A percentile compares a stretch with the other conserved stretches of the same genome.
Evolutionary conservation across 2,797 vertebrate genomes (phyloP).

Genomic region (Brotula barbata): DNA sequence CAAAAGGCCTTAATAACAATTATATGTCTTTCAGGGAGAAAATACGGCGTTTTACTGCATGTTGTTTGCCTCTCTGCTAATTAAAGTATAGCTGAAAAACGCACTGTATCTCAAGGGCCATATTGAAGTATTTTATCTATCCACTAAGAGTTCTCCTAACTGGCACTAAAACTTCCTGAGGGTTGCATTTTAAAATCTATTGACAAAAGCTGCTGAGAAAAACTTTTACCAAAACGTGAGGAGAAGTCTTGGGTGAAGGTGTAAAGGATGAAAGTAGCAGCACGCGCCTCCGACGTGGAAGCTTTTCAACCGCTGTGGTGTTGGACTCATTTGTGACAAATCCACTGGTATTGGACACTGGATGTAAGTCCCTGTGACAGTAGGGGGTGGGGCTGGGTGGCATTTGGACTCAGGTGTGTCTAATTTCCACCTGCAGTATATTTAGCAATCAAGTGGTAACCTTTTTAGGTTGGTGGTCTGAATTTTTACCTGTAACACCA

Average conservation of each 20-base stretch:
- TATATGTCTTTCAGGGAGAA: not conserved
- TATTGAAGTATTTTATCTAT: not conserved
- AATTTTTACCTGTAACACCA: too few relatives aligned
- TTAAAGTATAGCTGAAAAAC: slow-evolving; percentile 4
- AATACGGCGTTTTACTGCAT: not conserved
- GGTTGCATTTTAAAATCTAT: not conserved
- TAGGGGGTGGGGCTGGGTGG: too few relatives aligned
- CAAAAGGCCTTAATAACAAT: not conserved
- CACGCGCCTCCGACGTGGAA: not conserved
- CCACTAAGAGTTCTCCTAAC: not conserved
- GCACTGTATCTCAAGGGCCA: not conserved
- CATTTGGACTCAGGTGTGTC: too few relatives aligned
- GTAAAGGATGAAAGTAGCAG: not conserved
- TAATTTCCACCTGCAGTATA: not conserved
- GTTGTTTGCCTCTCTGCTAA: not conserved
- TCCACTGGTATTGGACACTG: too few relatives aligned
- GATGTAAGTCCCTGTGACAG: too few relatives aligned
- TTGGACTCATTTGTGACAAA: not conserved
- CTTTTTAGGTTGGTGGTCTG: too few relatives aligned
- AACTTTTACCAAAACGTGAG: not conserved
- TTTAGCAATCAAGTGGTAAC: too few relatives aligned
- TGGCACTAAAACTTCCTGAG: not conserved
- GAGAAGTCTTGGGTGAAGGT: not conserved
- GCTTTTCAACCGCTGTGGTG: not conserved
- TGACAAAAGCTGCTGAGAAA: not conserved